Evolutionary conservation across 1,140 invertebrate genomes (phyloP), one percentile per base, ranked within the genome.

Genomic region (Leptopilina clavipes): DNA sequence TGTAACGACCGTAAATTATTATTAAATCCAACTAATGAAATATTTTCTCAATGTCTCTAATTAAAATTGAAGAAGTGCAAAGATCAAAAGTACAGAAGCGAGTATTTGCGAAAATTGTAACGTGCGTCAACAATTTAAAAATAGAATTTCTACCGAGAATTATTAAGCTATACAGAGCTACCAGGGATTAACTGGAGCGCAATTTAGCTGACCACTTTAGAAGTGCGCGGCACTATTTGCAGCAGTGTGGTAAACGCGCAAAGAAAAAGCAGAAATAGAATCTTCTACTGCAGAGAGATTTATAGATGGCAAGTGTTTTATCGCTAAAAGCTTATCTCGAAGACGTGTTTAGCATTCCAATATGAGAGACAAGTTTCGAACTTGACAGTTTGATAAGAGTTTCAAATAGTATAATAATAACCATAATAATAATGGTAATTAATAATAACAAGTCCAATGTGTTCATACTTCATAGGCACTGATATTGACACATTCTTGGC

Each of bases 261-360:
- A 6, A 65, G 59, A 31, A 65, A 65, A 65, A 65, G n/a, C 59
- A 65, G 59, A 65, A 65, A 65, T 65, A 65, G 59, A 65, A 65
- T 65, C 59, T 65, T 65, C 22, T 65, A n/a, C 25, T 65, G 22
- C 59, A 65, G 22, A 65, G 59, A 31, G 59, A 31, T 65, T 65
- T 65, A 65, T 65, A 65, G 59, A 65, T 37, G 59, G 59, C 59
- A 65, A 65, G 59, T 65, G 59, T 65, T 31, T 65, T 65, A 65
- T 65, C 59, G 22, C 7, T 31, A n/a, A 65, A 25, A 31, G 22
- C 59, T 65, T 65, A 65, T 65, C 59, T 65, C 59, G 37, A 31
- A 65, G 59, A 65, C 19, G 25, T 65, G 59, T 37, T 65, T 65
- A 12, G 59, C 11, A 65, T 65, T 65, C 59, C 59, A 37, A 31